Conservation (phyloP, 30 jellyfish, hydroid and myxozoan species). For the Hydra vulgaris region DNA sequence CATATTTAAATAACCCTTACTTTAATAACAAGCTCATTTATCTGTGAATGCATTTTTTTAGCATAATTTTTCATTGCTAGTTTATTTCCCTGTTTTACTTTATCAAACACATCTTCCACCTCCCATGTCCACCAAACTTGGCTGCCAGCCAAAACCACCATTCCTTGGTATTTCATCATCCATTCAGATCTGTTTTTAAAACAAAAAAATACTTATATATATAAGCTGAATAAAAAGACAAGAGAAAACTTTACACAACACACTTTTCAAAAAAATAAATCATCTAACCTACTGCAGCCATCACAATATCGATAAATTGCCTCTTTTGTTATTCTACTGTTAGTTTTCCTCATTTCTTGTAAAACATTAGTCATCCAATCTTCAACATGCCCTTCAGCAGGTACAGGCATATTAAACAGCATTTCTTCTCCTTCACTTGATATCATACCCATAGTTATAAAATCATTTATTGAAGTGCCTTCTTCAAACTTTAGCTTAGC, state of each 20-base stretch:
- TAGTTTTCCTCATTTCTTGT: slow-evolving; percentile 85
- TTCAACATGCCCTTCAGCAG: slow-evolving; percentile 95
- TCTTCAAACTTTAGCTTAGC: slow-evolving; percentile 73
- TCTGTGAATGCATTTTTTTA: slow-evolving; percentile 75
- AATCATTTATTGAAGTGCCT: slow-evolving; percentile 47
- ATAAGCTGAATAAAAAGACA: too few species aligned
- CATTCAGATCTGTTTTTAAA: slow-evolving; percentile 56
- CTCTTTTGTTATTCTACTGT: slow-evolving; percentile 77
- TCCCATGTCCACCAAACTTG: slow-evolving; percentile 99
- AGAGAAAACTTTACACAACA: background rate
- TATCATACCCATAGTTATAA: slow-evolving; percentile 72
- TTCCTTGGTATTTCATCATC: slow-evolving; percentile 93
- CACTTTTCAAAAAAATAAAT: too few species aligned
- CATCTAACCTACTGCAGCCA: slow-evolving; percentile 44
- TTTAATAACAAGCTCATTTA: slow-evolving; percentile 81
- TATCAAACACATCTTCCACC: slow-evolving; percentile 87
- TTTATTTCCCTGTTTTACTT: slow-evolving; percentile 84
- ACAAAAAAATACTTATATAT: too few species aligned
- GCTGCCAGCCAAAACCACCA: slow-evolving; percentile 95
- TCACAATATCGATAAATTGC: slow-evolving; percentile 79
- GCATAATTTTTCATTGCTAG: slow-evolving; percentile 89
- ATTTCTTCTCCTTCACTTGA: slow-evolving; percentile 89
- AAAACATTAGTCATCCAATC: slow-evolving; percentile 95
- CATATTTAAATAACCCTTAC: too few species aligned
- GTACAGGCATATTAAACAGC: slow-evolving; percentile 61